A percentile compares a stretch with the other conserved stretches of the same genome.
phyloP scores from a whole-genome alignment of 2,888 invertebrate genomes.

The Schizotus pectinicornis region DNA sequence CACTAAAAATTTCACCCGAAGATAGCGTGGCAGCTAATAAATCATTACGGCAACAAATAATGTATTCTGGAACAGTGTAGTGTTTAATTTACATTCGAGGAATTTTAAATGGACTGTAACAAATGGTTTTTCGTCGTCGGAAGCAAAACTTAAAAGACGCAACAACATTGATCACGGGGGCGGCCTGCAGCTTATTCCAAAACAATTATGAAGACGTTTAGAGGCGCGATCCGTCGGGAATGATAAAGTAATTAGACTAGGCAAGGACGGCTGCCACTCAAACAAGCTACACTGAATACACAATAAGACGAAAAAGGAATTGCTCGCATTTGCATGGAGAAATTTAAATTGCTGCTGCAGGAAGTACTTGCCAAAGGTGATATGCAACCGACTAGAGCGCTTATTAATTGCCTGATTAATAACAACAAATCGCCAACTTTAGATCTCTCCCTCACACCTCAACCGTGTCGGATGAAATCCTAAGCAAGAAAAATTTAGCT shows the following conservation, averaged over 20 bases:
- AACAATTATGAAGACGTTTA: slow-evolving; percentile 31
- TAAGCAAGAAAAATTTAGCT: no score
- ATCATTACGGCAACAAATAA: not conserved
- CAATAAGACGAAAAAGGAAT: slow-evolving; percentile 13
- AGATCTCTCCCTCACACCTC: no score
- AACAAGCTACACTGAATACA: slow-evolving; percentile 16
- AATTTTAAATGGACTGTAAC: slow-evolving; percentile 3
- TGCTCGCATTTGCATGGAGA: not conserved
- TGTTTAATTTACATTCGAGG: not conserved
- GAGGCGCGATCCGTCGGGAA: slow-evolving; percentile 19
- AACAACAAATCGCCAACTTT: no score
- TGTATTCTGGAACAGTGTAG: not conserved
- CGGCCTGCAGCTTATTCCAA: slow-evolving; percentile 21
- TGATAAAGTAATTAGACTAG: slow-evolving; percentile 30
- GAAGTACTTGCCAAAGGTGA: no score
- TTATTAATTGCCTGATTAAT: no score
- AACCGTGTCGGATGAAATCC: no score
- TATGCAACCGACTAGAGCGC: no score
- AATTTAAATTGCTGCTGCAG: no score
- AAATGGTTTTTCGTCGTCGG: slow-evolving; percentile 5
- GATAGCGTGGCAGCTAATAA: no score
- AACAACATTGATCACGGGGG: slow-evolving; percentile 11
- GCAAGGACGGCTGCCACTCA: slow-evolving; percentile 26
- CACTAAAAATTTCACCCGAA: no score
- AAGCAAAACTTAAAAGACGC: slow-evolving; percentile 1